These are phyloP conservation scores for Salarias fasciatus DNA, from an alignment of 2,797 vertebrate genomes.

Conservation along the genomic window DNA sequence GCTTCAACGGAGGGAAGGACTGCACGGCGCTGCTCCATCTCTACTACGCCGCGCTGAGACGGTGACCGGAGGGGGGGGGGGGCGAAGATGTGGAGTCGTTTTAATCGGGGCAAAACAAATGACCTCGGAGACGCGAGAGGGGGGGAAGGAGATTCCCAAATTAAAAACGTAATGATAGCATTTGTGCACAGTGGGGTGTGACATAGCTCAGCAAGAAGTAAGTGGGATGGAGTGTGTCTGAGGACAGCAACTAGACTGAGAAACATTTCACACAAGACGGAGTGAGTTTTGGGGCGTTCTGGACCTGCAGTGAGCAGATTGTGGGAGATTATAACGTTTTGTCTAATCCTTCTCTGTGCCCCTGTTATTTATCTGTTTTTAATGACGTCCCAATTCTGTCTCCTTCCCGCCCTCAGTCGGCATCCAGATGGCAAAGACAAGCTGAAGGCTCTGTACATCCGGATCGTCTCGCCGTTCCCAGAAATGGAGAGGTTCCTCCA, in stretches of 20 bases:
- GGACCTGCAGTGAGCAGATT: conserved; percentile 26
- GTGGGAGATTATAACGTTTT: conserved; percentile 17
- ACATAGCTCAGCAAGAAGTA: conserved; percentile 4
- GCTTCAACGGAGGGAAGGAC: conserved; percentile 98
- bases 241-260: conserved; percentile 4
- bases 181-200: conserved; percentile 9
- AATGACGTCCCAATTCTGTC: conserved; percentile 18
- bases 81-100: conserved; percentile 5
- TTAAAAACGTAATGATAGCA: conserved; percentile 28
- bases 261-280: conserved; percentile 4
- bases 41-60: conserved; percentile 88
- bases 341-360: conserved; percentile 30
- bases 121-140: conserved; percentile 25
- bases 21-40: conserved; percentile 95
- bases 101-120: conserved; percentile 37
- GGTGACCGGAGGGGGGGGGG: conserved; percentile 79
- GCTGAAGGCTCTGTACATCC: conserved; percentile 92
- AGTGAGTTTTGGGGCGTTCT: conserved; percentile 2
- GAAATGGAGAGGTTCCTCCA: conserved; percentile 97
- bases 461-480: conserved; percentile 88
- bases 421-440: conserved; percentile 81
- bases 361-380: conserved; percentile 5
- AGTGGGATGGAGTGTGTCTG: conserved; percentile 1
- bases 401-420: conserved; percentile 74
- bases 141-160: conserved; percentile 25